Evolutionary conservation across 2,113 vertebrate genomes (phyloP).

Genomic region (Catagonus wagneri): DNA sequence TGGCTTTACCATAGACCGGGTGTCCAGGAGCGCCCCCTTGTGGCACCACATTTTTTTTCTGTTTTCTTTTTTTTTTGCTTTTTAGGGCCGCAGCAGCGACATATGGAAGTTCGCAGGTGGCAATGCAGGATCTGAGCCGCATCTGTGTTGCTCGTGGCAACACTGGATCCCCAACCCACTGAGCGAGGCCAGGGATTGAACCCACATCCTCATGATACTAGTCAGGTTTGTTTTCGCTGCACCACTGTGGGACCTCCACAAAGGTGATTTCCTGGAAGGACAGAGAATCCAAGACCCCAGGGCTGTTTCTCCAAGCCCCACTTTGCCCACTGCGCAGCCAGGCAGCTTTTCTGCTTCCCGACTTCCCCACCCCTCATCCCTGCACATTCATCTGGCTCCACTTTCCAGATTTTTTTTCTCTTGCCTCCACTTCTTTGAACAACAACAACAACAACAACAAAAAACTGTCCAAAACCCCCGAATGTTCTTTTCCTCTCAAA

Average conservation of each 20-base stretch:
- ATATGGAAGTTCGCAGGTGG: too few relatives aligned
- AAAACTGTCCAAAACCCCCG: background rate
- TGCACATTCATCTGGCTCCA: background rate
- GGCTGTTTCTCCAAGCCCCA: background rate
- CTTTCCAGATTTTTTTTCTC: background rate
- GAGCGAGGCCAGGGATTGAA: too few relatives aligned
- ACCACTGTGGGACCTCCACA: background rate
- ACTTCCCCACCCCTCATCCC: accelerated
- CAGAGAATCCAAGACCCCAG: background rate
- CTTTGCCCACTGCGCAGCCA: background rate
- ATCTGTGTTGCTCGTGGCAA: too few relatives aligned
- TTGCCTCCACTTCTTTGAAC: background rate
- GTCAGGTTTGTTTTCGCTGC: too few relatives aligned
- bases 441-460: too few relatives aligned
- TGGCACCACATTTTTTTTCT: background rate
- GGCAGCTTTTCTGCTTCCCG: background rate
- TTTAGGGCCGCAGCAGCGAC: too few relatives aligned
- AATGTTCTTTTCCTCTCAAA: background rate
- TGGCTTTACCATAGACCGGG: background rate
- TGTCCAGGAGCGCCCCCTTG: background rate
- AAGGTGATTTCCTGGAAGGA: background rate
- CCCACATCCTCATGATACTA: too few relatives aligned
- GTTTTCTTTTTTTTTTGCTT: too few relatives aligned
- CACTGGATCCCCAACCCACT: too few relatives aligned
- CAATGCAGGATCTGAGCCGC: too few relatives aligned